These are phyloP conservation scores for Sthenelais limicola DNA, from an alignment of 2,888 invertebrate genomes.

Conservation along the genomic window DNA sequence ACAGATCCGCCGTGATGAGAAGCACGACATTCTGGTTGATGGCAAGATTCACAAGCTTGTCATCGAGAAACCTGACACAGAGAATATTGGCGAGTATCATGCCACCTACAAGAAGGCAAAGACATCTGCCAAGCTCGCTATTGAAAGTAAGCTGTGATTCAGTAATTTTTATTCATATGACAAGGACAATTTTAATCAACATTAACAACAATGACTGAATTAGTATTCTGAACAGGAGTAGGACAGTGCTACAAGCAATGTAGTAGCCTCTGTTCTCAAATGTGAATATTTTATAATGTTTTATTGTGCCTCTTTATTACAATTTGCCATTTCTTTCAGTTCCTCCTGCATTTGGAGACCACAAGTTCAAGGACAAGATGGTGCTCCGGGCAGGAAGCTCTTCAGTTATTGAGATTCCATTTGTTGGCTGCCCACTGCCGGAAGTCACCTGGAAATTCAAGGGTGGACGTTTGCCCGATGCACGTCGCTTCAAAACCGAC, in stretches of 20 bases:
- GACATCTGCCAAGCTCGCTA: slow-evolving; percentile 62
- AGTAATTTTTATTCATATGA: too few species aligned
- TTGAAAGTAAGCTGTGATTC: slow-evolving; percentile 59
- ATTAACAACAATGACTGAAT: too few species aligned
- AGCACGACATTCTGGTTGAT: slow-evolving; percentile 47
- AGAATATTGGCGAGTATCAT: slow-evolving; percentile 73
- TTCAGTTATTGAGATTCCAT: slow-evolving; percentile 55
- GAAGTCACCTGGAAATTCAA: slow-evolving; percentile 55
- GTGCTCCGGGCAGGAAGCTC: slow-evolving; percentile 53
- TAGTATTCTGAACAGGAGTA: too few species aligned
- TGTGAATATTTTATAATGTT: too few species aligned
- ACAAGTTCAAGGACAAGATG: slow-evolving; percentile 51
- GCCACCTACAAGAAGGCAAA: slow-evolving; percentile 57
- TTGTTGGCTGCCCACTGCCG: slow-evolving; percentile 55
- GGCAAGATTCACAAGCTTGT: slow-evolving; percentile 81
- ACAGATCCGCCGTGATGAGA: slow-evolving; percentile 44
- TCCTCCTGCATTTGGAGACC: slow-evolving; percentile 48
- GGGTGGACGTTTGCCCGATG: slow-evolving; percentile 44
- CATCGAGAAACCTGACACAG: slow-evolving; percentile 83
- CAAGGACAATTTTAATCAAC: too few species aligned
- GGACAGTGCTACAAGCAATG: too few species aligned
- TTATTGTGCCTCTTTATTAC: too few species aligned
- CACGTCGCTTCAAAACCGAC: slow-evolving; percentile 49
- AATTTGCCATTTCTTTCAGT: slow-evolving; percentile 44
- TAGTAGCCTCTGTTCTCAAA: too few species aligned